A percentile compares a stretch with the other conserved stretches of the same genome.
phyloP scores from a whole-genome alignment of 2,797 vertebrate species.

The Mallotus villosus region DNA sequence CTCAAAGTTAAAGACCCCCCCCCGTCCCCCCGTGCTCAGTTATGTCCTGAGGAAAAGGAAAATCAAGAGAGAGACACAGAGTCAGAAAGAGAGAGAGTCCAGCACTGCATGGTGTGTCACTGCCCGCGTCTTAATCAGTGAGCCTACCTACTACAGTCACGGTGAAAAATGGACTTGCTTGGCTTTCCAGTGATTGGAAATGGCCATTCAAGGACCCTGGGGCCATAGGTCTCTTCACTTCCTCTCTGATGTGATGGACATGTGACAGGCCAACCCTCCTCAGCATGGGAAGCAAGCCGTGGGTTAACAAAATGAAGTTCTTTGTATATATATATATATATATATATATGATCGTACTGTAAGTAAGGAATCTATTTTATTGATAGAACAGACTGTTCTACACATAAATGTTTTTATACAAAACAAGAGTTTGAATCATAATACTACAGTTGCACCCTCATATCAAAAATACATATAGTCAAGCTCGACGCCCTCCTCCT shows the following conservation, averaged over 20 bases:
- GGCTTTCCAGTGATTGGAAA: conserved; percentile 42
- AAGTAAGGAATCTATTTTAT: no score
- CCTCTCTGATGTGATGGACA: neutral
- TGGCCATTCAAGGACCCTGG: conserved; percentile 27
- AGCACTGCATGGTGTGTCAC: conserved; percentile 29
- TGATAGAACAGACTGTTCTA: no score
- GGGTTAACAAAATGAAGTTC: neutral
- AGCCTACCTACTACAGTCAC: conserved; percentile 28
- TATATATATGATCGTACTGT: neutral
- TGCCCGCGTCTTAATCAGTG: conserved; percentile 46
- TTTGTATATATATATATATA: no score
- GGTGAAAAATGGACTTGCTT: conserved; percentile 31
- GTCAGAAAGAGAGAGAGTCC: conserved; percentile 3
- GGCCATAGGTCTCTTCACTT: neutral
- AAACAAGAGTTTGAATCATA: no score
- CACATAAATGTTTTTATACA: no score
- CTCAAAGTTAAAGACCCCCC: no score
- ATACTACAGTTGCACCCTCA: no score
- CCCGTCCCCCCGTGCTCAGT: conserved; percentile 1
- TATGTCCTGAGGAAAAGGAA: neutral
- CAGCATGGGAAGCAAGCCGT: neutral
- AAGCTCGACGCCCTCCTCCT: no score
- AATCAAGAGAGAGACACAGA: conserved; percentile 21
- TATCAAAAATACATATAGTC: no score
- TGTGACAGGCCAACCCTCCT: neutral